Evolutionary conservation across 2,113 vertebrate genomes (phyloP), one percentile per base, ranked within the genome.

Genomic region (Ammodramus savannarum): DNA sequence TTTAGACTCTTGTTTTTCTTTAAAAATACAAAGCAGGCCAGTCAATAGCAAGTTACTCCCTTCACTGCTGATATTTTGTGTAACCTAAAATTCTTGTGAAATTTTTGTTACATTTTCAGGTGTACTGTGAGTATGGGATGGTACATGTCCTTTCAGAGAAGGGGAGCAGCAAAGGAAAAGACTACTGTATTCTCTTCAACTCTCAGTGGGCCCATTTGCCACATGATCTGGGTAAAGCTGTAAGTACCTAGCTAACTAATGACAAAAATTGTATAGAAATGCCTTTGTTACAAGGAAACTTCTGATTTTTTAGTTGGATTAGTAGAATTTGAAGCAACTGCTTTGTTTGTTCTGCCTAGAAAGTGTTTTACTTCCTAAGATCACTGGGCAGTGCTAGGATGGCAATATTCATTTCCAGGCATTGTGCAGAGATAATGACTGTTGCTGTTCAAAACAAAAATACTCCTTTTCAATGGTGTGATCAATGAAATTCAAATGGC

Each of bases 161-260:
- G 12, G 97, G 97, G 10, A 97, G 96, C 58, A 97, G 93, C 93
- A 97, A 94, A 93, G 98, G 98, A 86, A 99, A 99, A 94, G 99
- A 99, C 97, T 99, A 99, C 96, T 99, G 99, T 95, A 98, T 99
- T 84, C 98, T 99, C 87, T 99, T 99, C 98, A 99, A 99, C 95
- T 98, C 99, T 0, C 98, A 98, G 90, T 99, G 99, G 99, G 99
- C 99, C 9, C 98, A 97, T 91, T 97, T 99, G 96, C 99, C 99
- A 2, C 99, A 98, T 13, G 99, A 99, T 95, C 98, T 99, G 73
- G 96, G 97, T 67, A 99, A 99, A 96, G 99, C 98, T 90, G 99
- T 99, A 96, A 99, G 99, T 98, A 76, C 57, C 65, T 7, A 3
- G 29, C 38, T n/a, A 75, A 65, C 23, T 18, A n/a, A 5, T 77